Base-by-base conservation (phyloP, 1,140 invertebrate genomes). In the Uloborus diversus region DNA sequence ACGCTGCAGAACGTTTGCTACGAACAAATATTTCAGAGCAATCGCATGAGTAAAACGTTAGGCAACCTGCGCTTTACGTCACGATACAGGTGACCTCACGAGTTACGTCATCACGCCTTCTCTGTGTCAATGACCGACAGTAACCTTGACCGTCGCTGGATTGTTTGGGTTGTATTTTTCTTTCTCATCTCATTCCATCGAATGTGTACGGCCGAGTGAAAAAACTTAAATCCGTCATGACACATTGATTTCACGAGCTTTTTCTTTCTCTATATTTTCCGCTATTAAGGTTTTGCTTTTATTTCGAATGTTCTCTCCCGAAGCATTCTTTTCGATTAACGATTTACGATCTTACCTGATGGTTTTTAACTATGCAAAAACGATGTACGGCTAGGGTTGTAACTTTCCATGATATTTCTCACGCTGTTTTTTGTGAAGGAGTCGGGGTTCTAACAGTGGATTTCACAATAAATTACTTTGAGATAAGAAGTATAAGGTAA, bases 121-220 rank as follows among this genome's bases (percentile, higher is more conserved):
- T 75, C n/a, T 75, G 30, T 75, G 71, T 75, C 71, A 75, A 75
- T 17, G 71, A 75, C 71, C 57, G 71, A 2, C 17, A 75, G 42
- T 75, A 75, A 64, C 71, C 71, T 75, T 75, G 71, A 75, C 71
- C 59, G n/a, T 64, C n/a, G 28, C n/a, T 33, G 9, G 51, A 32
- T 57, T 57, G 20, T 57, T 70, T 57, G 30, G 35, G 56, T 70
- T 70, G 56, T 32, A 42, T 27, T 23, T 20, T 35, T 75, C n/a
- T 42, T 7, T 7, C 13, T 28, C 28, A 30, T 59, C 20, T 47
- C 37, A 32, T 25, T n/a, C 23, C 14, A 53, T 17, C 30, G 35
- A 75, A 64, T 62, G 47, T 42, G 27, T 30, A 27, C 35, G 25
- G 51, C 47, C n/a, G n/a, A n/a, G n/a, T n/a, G n/a, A 17, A 17